phyloP scores from a whole-genome alignment of 2,888 invertebrate species.

The Dicranocentrus wangi region DNA sequence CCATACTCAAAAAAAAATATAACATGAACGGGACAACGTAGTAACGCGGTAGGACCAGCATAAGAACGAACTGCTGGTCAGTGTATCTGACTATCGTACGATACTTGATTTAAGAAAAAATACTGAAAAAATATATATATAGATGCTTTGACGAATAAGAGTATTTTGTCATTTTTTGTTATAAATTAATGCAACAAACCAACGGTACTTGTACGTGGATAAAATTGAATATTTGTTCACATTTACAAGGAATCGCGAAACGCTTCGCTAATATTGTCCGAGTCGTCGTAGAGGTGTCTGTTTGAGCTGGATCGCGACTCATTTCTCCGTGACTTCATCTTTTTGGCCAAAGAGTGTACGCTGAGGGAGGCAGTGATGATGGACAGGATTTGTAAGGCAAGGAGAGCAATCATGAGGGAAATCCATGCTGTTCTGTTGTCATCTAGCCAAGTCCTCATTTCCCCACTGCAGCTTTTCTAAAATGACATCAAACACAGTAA shows the following conservation, averaged over 20 bases:
- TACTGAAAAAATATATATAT: too few relatives aligned
- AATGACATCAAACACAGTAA: too few relatives aligned
- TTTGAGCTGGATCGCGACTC: conserved; percentile 72
- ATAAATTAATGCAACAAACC: too few relatives aligned
- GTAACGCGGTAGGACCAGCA: too few relatives aligned
- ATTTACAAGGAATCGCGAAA: conserved; percentile 70
- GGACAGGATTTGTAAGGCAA: conserved; percentile 73
- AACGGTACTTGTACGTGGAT: too few relatives aligned
- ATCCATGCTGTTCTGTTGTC: conserved; percentile 74
- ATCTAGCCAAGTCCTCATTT: conserved; percentile 74
- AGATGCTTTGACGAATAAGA: too few relatives aligned
- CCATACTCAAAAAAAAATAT: too few relatives aligned
- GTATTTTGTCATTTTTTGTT: too few relatives aligned
- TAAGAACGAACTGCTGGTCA: too few relatives aligned
- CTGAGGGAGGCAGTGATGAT: conserved; percentile 73
- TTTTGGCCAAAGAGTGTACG: conserved; percentile 71
- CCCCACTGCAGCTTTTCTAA: conserved; percentile 74
- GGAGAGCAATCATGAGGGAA: conserved; percentile 73
- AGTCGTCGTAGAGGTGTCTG: conserved; percentile 72
- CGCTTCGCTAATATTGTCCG: conserved; percentile 72
- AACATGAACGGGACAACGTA: too few relatives aligned
- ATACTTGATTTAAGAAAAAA: too few relatives aligned
- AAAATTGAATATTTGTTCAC: neutral
- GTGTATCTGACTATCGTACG: too few relatives aligned
- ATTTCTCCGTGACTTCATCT: conserved; percentile 69